A percentile compares a stretch with the other conserved stretches of the same genome.
phyloP scores from a whole-genome alignment of 2,888 invertebrate species.

The Oeneis ivallda region DNA sequence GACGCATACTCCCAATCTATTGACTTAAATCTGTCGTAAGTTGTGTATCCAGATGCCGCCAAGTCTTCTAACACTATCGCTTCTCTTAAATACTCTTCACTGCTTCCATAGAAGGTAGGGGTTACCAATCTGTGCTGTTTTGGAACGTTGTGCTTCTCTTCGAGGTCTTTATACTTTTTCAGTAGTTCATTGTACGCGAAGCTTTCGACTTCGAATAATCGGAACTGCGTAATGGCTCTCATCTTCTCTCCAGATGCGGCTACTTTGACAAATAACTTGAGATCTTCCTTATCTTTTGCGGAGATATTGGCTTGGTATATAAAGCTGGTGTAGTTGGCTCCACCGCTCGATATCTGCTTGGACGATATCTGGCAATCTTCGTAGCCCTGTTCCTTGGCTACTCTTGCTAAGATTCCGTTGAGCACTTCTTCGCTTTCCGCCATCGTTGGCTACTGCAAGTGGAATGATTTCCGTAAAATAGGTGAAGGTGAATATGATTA shows the following conservation, averaged over 20 bases:
- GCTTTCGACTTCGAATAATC: slow-evolving; percentile 42
- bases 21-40: slow-evolving; percentile 44
- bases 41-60: slow-evolving; percentile 41
- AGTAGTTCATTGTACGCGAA: slow-evolving; percentile 43
- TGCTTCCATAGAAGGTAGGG: slow-evolving; percentile 42
- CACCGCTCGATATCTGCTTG: slow-evolving; percentile 47
- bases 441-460: slow-evolving; percentile 36
- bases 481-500: no score
- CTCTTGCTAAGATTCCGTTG: slow-evolving; percentile 41
- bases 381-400: slow-evolving; percentile 47
- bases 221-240: slow-evolving; percentile 28
- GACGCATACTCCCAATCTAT: slow-evolving; percentile 50
- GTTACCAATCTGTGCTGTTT: slow-evolving; percentile 44
- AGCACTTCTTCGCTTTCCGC: slow-evolving; percentile 42
- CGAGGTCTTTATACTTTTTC: slow-evolving; percentile 40
- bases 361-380: slow-evolving; percentile 42
- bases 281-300: slow-evolving; percentile 40
- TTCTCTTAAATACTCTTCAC: slow-evolving; percentile 38
- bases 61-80: slow-evolving; percentile 49
- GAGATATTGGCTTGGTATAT: slow-evolving; percentile 47
- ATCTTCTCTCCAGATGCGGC: slow-evolving; percentile 41
- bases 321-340: slow-evolving; percentile 55
- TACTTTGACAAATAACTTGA: slow-evolving; percentile 41
- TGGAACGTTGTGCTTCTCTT: slow-evolving; percentile 41
- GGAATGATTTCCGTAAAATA: not conserved